Conservation (phyloP, 2,888 invertebrate species). For the Rhingia rostrata region DNA sequence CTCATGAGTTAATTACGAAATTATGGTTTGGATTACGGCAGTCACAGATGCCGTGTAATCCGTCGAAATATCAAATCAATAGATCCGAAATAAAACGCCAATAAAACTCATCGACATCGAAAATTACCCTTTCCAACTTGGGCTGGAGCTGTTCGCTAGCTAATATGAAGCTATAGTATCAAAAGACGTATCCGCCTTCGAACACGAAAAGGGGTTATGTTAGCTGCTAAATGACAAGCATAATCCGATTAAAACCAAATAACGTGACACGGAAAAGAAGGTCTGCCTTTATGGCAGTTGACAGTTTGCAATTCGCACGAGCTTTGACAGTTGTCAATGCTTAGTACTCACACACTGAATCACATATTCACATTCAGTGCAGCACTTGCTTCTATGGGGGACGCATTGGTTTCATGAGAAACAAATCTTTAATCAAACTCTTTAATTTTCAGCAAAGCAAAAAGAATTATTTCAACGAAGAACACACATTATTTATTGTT, state of each 20-base stretch:
- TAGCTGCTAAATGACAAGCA: slow-evolving; percentile 56
- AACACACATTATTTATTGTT: no score
- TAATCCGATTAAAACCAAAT: slow-evolving; percentile 67
- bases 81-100: slow-evolving; percentile 49
- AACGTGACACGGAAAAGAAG: slow-evolving; percentile 33
- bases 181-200: slow-evolving; percentile 47
- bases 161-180: no score
- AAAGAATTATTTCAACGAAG: no score
- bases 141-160: slow-evolving; percentile 44
- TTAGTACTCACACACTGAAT: slow-evolving; percentile 6
- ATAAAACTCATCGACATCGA: slow-evolving; percentile 66
- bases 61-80: slow-evolving; percentile 57
- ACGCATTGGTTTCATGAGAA: no score
- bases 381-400: no score
- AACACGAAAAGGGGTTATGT: slow-evolving; percentile 47
- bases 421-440: no score
- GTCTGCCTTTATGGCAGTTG: slow-evolving; percentile 12
- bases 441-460: no score
- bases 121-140: slow-evolving; percentile 48
- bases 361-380: slow-evolving; percentile 48
- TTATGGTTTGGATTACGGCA: slow-evolving; percentile 48
- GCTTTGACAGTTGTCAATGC: slow-evolving; percentile 64
- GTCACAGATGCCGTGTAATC: slow-evolving; percentile 44
- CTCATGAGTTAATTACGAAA: slow-evolving; percentile 62
- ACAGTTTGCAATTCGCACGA: slow-evolving; percentile 48